Base-by-base conservation (phyloP, 2,888 invertebrate genomes). In the Thumatha senex region DNA sequence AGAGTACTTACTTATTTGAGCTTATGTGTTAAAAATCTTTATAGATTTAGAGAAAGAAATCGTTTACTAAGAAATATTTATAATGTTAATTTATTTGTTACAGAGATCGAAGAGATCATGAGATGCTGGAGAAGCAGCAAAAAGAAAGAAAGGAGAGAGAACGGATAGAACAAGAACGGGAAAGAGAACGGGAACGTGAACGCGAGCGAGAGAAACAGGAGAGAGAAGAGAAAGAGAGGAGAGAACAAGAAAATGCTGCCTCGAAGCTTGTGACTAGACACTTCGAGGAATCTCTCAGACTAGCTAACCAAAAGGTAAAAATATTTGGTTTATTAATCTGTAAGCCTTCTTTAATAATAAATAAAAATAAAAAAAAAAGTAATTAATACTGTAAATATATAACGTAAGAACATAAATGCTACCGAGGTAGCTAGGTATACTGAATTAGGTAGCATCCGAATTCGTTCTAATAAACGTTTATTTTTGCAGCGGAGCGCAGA, bases 191-290 rank as follows among this genome's bases (percentile, higher is more conserved):
- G 56, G 81, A 91, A 89, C 72, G 93, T 78, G 82, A 89, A 84
- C 71, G 90, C 63, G 79, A 85, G 76, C 76, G 92, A 53, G 92
- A 93, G 58, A 90, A 93, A 63, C 92, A 92, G 64, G 90, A 92
- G 67, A 76, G 89, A 63, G 90, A 90, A 70, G 92, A 93, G 58
- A 92, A 92, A 68, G 86, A 92, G 71, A 92, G 93, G 84, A 93
- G 95, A 86, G 91, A 94, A 62, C 90, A 93, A 71, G 94, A 94
- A 62, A 93, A 94, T 79, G 96, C 96, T 48, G 96, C 98, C 48
- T 95, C 97, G 67, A 93, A 94, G 81, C 95, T 96, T 60, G 96
- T 98, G 54, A 95, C 96, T 72, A 96, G 97, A 86, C 98, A 98
- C 89, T 98, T 98, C 86, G 96, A 96, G 78, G 97, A 97, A 91